phyloP scores from a whole-genome alignment of 2,888 invertebrate species.

The Alloplasta piceator region DNA sequence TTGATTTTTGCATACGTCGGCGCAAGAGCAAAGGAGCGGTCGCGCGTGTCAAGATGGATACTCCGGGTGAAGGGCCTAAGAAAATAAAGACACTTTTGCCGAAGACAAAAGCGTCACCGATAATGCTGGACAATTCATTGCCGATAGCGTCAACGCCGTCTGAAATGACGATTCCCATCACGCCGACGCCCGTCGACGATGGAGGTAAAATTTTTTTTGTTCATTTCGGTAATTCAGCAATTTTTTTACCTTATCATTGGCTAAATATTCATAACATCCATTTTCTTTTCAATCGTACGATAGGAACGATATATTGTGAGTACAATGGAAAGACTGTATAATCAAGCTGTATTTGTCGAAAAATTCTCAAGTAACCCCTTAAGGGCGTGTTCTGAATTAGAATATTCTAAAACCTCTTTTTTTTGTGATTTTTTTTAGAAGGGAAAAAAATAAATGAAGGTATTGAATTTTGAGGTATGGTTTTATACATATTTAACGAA shows the following conservation, averaged over 20 bases:
- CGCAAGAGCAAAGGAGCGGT: constrained; percentile 75
- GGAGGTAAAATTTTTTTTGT: constrained; percentile 72
- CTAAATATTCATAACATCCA: constrained; percentile 38
- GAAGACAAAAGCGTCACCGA: constrained; percentile 72
- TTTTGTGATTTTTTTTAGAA: too few relatives aligned
- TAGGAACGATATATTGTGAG: constrained; percentile 78
- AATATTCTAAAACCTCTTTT: too few relatives aligned
- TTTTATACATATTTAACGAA: too few relatives aligned
- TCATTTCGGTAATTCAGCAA: constrained; percentile 13
- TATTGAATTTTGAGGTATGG: too few relatives aligned
- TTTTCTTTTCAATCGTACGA: constrained; percentile 50
- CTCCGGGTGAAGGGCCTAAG: constrained; percentile 72
- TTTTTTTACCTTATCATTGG: constrained; percentile 25
- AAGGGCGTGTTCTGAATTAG: too few relatives aligned
- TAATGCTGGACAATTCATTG: constrained; percentile 55
- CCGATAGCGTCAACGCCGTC: constrained; percentile 59
- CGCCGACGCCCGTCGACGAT: constrained; percentile 70
- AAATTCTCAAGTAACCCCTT: too few relatives aligned
- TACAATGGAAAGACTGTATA: constrained; percentile 41
- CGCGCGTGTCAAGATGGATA: constrained; percentile 71
- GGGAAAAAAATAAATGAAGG: too few relatives aligned
- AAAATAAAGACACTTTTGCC: constrained; percentile 81
- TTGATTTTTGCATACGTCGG: constrained; percentile 86
- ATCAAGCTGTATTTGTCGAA: too few relatives aligned
- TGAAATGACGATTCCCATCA: constrained; percentile 41